Conservation (phyloP, 2,113 vertebrate genomes). For the Blennius ocellaris region DNA sequence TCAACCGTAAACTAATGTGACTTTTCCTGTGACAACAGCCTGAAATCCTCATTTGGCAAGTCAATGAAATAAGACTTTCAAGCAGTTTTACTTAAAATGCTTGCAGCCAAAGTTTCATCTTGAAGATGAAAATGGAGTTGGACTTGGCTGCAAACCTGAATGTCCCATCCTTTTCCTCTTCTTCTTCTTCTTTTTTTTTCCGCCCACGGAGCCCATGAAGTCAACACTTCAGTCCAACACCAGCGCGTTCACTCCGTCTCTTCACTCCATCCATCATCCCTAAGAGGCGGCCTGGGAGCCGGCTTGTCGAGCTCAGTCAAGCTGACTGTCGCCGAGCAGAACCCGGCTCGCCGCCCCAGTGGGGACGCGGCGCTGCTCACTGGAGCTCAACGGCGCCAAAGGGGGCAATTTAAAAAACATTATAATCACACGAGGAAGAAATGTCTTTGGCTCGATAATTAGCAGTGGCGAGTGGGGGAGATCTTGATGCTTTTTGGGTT, state of each 20-base stretch:
- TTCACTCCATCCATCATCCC: slow-evolving; percentile 37
- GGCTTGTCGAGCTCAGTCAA: slow-evolving; percentile 55
- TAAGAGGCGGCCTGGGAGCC: slow-evolving; percentile 51
- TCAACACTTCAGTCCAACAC: slow-evolving; percentile 16
- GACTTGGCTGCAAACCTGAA: slow-evolving; percentile 5
- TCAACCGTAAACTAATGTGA: too few species aligned
- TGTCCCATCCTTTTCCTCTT: neutral
- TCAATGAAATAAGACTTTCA: too few species aligned
- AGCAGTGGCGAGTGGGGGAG: slow-evolving; percentile 33
- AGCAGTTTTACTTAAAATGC: too few species aligned
- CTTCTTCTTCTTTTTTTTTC: neutral
- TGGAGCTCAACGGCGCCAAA: slow-evolving; percentile 44
- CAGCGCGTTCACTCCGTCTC: neutral
- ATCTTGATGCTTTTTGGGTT: slow-evolving; percentile 53
- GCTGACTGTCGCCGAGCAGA: slow-evolving; percentile 46
- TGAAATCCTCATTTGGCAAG: too few species aligned
- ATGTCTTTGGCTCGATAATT: slow-evolving; percentile 63
- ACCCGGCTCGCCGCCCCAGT: slow-evolving; percentile 31
- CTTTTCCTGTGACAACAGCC: too few species aligned
- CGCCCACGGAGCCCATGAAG: neutral
- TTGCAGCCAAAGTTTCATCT: too few species aligned
- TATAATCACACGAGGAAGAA: slow-evolving; percentile 66
- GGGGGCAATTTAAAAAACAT: slow-evolving; percentile 66
- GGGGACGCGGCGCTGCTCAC: slow-evolving; percentile 29
- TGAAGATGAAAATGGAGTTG: neutral